A percentile compares a stretch with the other conserved stretches of the same genome.
phyloP scores from a whole-genome alignment of 2,113 vertebrate species.

The Platichthys stellatus region DNA sequence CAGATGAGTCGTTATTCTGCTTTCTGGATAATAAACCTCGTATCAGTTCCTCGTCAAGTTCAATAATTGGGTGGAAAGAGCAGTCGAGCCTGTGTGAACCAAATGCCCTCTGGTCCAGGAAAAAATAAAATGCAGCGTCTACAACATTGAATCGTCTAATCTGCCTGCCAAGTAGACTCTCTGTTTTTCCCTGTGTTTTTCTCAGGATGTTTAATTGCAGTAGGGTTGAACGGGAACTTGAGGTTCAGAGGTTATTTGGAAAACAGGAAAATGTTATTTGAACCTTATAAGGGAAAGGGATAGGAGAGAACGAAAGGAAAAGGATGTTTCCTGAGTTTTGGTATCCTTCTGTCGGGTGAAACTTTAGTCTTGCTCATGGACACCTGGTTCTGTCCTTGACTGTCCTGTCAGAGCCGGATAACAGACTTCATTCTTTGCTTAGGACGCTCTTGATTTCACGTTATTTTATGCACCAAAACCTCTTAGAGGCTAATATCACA shows the following conservation, averaged over 20 bases:
- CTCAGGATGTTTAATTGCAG: constrained; percentile 46
- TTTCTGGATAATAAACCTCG: constrained; percentile 20
- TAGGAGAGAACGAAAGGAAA: constrained; percentile 9
- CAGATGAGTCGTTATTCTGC: not conserved
- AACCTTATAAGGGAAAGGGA: constrained; percentile 28
- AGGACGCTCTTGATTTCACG: constrained; percentile 23
- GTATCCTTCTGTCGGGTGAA: not conserved
- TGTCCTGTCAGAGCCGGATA: constrained; percentile 12
- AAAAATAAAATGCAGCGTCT: constrained; percentile 52
- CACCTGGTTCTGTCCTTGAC: constrained; percentile 25
- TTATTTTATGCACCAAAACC: constrained; percentile 18
- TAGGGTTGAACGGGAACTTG: constrained; percentile 49
- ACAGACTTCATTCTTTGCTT: constrained; percentile 24
- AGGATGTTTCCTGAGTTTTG: constrained; percentile 29
- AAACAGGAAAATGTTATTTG: constrained; percentile 66
- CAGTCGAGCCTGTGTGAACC: constrained; percentile 41
- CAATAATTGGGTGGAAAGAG: constrained; percentile 44
- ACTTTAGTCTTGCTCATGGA: not conserved
- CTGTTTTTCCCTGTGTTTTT: constrained; percentile 14
- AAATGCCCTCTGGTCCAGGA: constrained; percentile 33
- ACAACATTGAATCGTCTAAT: constrained; percentile 55
- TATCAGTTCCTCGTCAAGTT: constrained; percentile 29
- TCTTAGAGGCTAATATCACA: not conserved
- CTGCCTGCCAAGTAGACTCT: constrained; percentile 46
- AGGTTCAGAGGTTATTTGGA: constrained; percentile 55